These are phyloP conservation scores for Diploscapter pachys DNA, from an alignment of 1,140 invertebrate species.

Conservation along the genomic window DNA sequence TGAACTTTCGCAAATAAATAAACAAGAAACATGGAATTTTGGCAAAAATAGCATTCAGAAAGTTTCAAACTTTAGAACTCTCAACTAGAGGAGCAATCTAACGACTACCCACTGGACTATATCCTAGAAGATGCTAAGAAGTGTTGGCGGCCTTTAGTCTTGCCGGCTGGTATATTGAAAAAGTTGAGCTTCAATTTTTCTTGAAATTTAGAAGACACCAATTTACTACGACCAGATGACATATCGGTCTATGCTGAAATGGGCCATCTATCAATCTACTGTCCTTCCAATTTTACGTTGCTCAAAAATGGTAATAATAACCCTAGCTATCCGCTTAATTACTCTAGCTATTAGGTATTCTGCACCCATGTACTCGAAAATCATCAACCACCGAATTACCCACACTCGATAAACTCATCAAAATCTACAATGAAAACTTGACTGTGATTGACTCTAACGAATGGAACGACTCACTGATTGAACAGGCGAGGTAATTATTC, in stretches of 20 bases:
- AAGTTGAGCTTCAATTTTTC: neutral
- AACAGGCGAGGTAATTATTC: constrained; percentile 1
- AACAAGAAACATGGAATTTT: too few relatives aligned
- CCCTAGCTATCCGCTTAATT: constrained; percentile 2
- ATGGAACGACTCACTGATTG: constrained; percentile 18
- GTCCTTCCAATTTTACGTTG: constrained; percentile 19
- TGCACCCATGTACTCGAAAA: constrained; percentile 23
- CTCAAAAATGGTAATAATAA: constrained; percentile 18
- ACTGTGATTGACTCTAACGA: constrained; percentile 18
- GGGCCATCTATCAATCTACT: constrained; percentile 31
- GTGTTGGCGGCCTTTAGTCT: neutral
- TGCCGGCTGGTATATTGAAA: constrained; percentile 6
- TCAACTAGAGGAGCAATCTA: constrained; percentile 26
- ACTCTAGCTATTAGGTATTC: constrained; percentile 8
- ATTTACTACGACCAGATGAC: too few relatives aligned
- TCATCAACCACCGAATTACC: constrained; percentile 22
- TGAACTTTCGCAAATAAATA: too few relatives aligned
- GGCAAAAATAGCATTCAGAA: too few relatives aligned
- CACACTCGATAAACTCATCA: constrained; percentile 24
- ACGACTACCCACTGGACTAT: constrained; percentile 15
- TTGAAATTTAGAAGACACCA: neutral
- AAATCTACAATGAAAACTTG: constrained; percentile 16
- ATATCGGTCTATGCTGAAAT: constrained; percentile 18
- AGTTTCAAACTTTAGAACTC: too few relatives aligned
- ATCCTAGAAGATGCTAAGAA: constrained; percentile 5